These are phyloP conservation scores for Crotalus horridus DNA, from an alignment of 2,113 vertebrate species.

Conservation along the genomic window DNA sequence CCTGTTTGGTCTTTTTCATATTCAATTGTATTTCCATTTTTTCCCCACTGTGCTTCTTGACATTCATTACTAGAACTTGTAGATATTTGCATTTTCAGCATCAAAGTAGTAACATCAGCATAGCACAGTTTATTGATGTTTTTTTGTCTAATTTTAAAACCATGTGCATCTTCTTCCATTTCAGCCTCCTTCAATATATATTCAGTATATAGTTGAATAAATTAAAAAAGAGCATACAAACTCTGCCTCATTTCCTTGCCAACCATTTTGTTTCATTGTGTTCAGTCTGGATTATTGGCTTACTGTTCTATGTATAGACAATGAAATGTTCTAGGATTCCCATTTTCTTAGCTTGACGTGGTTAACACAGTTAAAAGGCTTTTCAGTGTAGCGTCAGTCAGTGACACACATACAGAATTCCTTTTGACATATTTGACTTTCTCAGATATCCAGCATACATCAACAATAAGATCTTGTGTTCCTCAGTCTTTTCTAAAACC, in stretches of 20 bases:
- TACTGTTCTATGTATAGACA: background rate
- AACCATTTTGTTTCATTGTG: background rate
- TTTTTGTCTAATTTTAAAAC: background rate
- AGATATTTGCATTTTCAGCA: background rate
- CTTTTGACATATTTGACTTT: background rate
- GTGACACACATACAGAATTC: background rate
- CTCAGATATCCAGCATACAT: background rate
- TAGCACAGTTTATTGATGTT: background rate
- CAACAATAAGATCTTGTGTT: background rate
- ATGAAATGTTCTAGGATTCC: background rate
- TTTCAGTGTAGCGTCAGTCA: background rate
- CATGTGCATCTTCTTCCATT: background rate
- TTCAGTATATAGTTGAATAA: background rate
- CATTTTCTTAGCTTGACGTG: background rate
- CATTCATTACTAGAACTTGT: background rate
- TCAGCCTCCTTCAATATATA: background rate
- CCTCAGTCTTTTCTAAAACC: background rate
- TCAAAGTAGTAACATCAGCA: background rate
- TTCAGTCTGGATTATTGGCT: background rate
- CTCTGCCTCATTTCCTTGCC: background rate
- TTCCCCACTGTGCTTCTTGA: background rate
- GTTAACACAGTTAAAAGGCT: background rate
- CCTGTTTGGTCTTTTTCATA: background rate
- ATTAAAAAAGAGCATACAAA: background rate
- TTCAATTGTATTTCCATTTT: background rate